Conservation (phyloP, 2,113 vertebrate species). For the Menidia beryllina region DNA sequence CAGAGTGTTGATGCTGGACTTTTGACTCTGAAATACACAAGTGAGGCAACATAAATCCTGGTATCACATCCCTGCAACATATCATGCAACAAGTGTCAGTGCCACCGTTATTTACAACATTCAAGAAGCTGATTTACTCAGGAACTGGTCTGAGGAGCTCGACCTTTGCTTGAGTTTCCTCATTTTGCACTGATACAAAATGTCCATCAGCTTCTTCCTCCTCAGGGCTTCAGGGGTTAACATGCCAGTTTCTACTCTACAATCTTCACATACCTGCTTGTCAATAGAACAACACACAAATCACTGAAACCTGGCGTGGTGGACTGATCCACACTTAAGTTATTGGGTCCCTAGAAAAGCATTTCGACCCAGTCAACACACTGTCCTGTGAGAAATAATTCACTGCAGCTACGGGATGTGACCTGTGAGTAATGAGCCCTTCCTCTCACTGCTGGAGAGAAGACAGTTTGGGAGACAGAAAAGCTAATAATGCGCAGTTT, state of each 20-base stretch:
- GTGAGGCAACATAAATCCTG: conserved; percentile 5
- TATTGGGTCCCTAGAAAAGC: neutral
- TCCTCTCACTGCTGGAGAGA: conserved; percentile 15
- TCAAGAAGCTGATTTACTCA: no score
- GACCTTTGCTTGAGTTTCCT: no score
- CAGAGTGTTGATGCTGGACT: conserved; percentile 61
- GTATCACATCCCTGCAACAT: neutral
- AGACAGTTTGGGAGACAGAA: conserved; percentile 8
- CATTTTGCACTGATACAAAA: no score
- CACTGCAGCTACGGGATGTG: conserved; percentile 20
- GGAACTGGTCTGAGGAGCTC: no score
- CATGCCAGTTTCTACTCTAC: no score
- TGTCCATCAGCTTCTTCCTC: no score
- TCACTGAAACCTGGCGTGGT: neutral
- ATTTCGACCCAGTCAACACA: neutral
- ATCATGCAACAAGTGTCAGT: neutral
- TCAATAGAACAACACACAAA: no score
- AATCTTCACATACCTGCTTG: no score
- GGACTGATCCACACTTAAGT: conserved; percentile 13
- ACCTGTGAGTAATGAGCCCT: conserved; percentile 50
- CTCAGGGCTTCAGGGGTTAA: no score
- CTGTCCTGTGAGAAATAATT: neutral
- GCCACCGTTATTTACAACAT: neutral
- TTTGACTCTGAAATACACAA: conserved; percentile 68
- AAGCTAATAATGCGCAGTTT: conserved; percentile 24